Evolutionary conservation across 2,113 vertebrate genomes (phyloP).

Genomic region (Ctenodactylus gundi): DNA sequence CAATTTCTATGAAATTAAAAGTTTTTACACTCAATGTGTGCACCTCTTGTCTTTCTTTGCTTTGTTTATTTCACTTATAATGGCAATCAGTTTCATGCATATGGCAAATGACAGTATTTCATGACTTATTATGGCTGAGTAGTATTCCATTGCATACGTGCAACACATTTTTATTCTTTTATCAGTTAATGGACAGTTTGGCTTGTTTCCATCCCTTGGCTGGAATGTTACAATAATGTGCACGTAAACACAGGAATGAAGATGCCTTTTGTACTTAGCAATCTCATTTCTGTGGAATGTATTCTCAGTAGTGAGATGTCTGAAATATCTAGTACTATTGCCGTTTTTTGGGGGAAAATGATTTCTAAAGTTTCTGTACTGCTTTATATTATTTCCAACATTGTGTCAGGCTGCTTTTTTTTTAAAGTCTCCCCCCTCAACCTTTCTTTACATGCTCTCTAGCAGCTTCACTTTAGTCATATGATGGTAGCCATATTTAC

Average conservation of each 20-base stretch:
- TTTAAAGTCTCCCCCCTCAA: no score
- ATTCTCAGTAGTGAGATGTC: no score
- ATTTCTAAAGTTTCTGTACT: neutral
- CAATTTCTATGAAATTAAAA: neutral
- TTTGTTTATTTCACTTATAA: neutral
- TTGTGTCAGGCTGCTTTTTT: neutral
- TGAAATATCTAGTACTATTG: neutral
- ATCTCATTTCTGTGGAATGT: neutral
- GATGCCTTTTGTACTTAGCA: neutral
- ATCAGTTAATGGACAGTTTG: neutral
- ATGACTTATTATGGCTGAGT: neutral
- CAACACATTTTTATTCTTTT: neutral
- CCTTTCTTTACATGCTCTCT: no score
- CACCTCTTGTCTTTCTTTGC: no score
- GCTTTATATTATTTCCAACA: neutral
- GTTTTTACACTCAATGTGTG: neutral
- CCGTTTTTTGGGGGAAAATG: neutral
- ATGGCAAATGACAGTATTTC: neutral
- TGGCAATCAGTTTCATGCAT: neutral
- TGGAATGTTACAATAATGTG: neutral
- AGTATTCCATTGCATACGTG: neutral
- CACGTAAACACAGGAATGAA: neutral
- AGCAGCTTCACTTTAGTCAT: no score
- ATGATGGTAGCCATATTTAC: no score
- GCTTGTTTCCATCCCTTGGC: neutral